Base-by-base conservation (phyloP, 2,888 invertebrate genomes). In the Pimpla rufipes region DNA sequence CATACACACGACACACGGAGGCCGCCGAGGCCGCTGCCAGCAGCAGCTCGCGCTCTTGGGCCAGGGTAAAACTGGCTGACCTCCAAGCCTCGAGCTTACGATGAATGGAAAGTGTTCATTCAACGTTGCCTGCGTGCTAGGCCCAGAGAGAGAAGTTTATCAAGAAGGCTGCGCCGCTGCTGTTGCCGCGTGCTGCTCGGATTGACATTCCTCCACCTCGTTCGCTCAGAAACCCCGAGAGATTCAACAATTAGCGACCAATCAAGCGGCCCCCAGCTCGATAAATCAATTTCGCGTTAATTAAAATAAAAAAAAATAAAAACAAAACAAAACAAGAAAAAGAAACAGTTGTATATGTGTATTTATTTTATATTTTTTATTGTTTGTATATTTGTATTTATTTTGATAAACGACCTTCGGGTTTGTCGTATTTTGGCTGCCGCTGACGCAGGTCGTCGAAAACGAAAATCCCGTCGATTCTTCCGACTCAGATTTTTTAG, bases 61-160 rank as follows among this genome's bases (percentile, higher is more conserved):
- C 82, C 85, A 88, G 88, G 88, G 85, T 86, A 86, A 87, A 89
- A 85, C 80, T 84, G 81, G 82, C 79, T 85, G 81, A 85, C 76
- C 81, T 84, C 84, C 79, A 82, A 85, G 88, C 85, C 84, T 85
- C 88, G 87, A 90, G 88, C 85, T 84, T 84, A 86, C 88, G 87
- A 90, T 92, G 90, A 91, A 92, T 92, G 91, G 88, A 90, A 89
- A 89, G 89, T 88, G 88, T 87, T 87, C 90, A 90, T 90, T 90
- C 88, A 90, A 79, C 68, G 82, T 85, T 79, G 55, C 37, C 52
- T 45, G 64, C 62, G 55, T 52, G 45, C n/a, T 52, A 80, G 83
- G 83, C 75, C 78, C 76, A 66, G 29, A 29, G 29, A 59, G 50
- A 79, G 68, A 64, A 81, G 23, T 71, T 79, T 37, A 68, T 37